phyloP scores from a whole-genome alignment of 2,888 invertebrate species.

The Lithophane socia region DNA sequence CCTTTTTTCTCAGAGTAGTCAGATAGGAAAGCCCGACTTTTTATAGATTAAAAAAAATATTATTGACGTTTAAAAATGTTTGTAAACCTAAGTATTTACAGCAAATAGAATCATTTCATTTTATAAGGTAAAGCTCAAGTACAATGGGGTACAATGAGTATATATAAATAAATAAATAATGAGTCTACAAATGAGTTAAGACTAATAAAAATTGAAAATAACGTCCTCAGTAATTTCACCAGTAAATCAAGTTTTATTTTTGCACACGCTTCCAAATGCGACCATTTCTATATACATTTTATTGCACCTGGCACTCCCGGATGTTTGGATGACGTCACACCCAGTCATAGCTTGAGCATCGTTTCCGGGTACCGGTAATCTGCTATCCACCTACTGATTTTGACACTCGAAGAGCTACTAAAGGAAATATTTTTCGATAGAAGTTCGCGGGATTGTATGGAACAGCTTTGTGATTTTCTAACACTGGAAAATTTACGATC shows the following conservation, averaged over 20 bases:
- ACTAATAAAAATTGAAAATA: neutral
- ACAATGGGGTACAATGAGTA: too few relatives aligned
- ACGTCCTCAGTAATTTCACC: neutral
- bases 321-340: constrained; percentile 16
- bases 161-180: too few relatives aligned
- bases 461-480: neutral
- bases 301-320: constrained; percentile 45
- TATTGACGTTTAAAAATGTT: too few relatives aligned
- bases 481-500: neutral
- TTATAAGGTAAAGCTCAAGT: too few relatives aligned
- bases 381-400: constrained; percentile 39
- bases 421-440: constrained; percentile 17
- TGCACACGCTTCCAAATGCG: constrained; percentile 8
- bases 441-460: constrained; percentile 11
- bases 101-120: too few relatives aligned
- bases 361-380: constrained; percentile 47
- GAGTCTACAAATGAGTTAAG: too few relatives aligned
- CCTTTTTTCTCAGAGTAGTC: too few relatives aligned
- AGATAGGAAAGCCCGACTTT: too few relatives aligned
- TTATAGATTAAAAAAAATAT: too few relatives aligned
- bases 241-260: constrained; percentile 6
- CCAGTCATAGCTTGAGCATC: constrained; percentile 10
- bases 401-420: constrained; percentile 17
- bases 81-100: too few relatives aligned
- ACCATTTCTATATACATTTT: constrained; percentile 23